Conservation (phyloP, 2,113 vertebrate species). For the Rissa tridactyla region DNA sequence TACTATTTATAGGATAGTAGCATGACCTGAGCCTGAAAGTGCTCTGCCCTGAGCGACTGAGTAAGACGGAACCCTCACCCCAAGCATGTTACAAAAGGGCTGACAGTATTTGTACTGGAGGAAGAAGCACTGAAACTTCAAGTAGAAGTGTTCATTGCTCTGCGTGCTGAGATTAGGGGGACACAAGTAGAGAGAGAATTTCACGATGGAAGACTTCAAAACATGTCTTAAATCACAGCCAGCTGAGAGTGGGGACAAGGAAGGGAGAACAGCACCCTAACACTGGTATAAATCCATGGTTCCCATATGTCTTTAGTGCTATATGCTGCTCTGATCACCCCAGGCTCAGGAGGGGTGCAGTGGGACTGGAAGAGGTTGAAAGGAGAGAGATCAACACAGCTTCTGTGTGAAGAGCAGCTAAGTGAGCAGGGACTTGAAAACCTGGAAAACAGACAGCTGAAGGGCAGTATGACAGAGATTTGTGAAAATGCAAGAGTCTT, state of each 20-base stretch:
- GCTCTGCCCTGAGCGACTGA: neutral
- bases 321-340: neutral
- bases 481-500: neutral
- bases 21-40: neutral
- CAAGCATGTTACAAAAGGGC: neutral
- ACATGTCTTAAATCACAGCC: neutral
- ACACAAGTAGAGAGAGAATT: neutral
- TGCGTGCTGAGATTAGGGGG: neutral
- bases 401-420: neutral
- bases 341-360: neutral
- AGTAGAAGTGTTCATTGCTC: neutral
- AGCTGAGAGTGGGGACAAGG: neutral
- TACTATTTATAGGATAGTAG: neutral
- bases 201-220: neutral
- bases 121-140: neutral
- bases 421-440: neutral
- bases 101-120: neutral
- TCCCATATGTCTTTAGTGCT: neutral
- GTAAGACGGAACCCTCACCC: neutral
- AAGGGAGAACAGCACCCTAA: neutral
- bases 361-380: neutral
- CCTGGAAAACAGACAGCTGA: neutral
- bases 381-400: neutral
- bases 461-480: neutral
- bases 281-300: neutral